Evolutionary conservation across 2,113 vertebrate species (phyloP), one percentile per base, ranked within the genome.

Genomic region (Muscicapa adusta): DNA sequence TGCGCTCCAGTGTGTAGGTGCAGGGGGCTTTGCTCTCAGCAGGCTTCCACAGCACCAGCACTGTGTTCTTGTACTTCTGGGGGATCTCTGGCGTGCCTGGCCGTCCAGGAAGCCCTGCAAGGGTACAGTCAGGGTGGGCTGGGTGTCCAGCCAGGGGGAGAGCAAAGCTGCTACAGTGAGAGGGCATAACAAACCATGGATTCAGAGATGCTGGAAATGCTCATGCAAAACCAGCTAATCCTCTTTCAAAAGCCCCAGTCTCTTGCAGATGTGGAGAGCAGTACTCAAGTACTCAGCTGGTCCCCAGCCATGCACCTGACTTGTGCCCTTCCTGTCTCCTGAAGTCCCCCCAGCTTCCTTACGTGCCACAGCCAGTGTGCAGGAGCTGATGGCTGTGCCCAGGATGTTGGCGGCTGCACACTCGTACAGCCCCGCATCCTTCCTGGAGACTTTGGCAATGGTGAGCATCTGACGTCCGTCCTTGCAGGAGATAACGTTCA

Each of bases 381-480:
- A 99, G 91, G 99, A 99, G 97, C 99, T 99, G 96, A 97, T 98
- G 80, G 98, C 98, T 2, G 98, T 97, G 83, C 99, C 99, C 85
- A 99, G 94, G 22, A 98, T 95, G 8, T 99, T 99, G 61, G 98
- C 97, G 1, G 99, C 99, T 31, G 99, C 98, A 85, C 99, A 99
- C 93, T 99, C 99, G 1, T 99, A 99, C 20, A 99, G 97, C 25
- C 99, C 99, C 0, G 99, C 98, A 0, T 99, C 99, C 86, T 98
- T 98, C 96, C 98, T 98, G 94, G 98, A 98, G 15, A 98, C 98
- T 91, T 98, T 98, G 97, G 99, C 91, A 33, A 99, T 99, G 97
- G 99, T 99, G 88, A 99, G 98, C 87, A 99, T 98, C 97, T 99
- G 99, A 17, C 99, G 97, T 8, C 99, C 99, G 0, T 99, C 99